Evolutionary conservation across 1,140 invertebrate species (phyloP), one percentile per base, ranked within the genome.

Genomic region (Diabrotica virgifera): DNA sequence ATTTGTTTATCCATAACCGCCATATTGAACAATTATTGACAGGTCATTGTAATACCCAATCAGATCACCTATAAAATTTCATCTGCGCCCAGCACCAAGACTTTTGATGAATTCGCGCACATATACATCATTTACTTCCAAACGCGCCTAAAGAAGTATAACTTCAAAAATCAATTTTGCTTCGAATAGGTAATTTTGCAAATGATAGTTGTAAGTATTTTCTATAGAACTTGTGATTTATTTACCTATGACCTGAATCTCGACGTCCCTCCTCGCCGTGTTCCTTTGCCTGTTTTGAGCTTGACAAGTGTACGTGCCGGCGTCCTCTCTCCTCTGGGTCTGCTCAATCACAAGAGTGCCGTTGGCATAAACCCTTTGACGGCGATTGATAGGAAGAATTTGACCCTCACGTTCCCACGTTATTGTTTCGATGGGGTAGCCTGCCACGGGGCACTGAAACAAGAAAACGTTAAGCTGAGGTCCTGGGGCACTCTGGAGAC

Each of bases 341-440:
- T 92, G 88, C 70, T 92, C 90, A 56, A 96, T 90, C 36, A 93
- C 87, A 64, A 97, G 80, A 0, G 92, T 94, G 14, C 94, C 94
- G 77, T 96, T 94, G 70, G 86, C 82, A 68, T 90, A 94, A 37
- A 95, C 92, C 70, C 91, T 85, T 78, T 96, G 94, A 55, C 94
- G 84, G 68, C 94, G 85, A 78, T 93, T 96, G 46, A 92, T 85
- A 13, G 94, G 94, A 40, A 97, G 79, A 12, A 86, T 83, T 79
- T 91, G 88, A 5, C 90, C 90, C 78, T 93, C 92, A 85, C 92
- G 88, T 78, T 94, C 91, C 94, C 95, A 97, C 7, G 85, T 88
- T 67, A 96, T 91, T 46, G 87, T 86, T 74, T 92, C 87, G 66
- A 97, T 92, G 6, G 95, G 95, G 82, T 94, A 96, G 38, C 95